Base-by-base conservation (phyloP, 2,888 invertebrate genomes). In the Drosophila merina region DNA sequence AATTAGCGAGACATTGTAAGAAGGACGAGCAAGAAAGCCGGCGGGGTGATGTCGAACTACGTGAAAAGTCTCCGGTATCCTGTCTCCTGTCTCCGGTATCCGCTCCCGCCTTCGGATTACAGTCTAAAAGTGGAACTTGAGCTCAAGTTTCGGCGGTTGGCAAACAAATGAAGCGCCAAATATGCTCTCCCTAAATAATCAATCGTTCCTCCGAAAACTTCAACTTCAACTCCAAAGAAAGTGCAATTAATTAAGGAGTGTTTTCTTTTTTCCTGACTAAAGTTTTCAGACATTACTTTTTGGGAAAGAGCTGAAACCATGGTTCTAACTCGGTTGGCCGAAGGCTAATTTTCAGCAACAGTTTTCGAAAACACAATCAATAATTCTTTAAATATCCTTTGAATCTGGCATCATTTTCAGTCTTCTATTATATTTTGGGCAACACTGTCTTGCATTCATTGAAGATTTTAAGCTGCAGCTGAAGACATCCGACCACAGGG, bases 161-260 rank as follows among this genome's bases (percentile, higher is more conserved):
- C 62, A 57, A 56, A 48, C 62, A 70, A 75, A 70, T 68, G 62
- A 57, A 62, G 69, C 63, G 30, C 58, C 72, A 68, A 62, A 66
- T 70, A 72, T 75, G 55, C 73, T 57, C 45, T 45, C 74, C 48
- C 57, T 38, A 71, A 76, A 68, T 58, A 76, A 74, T 87, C 88
- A 87, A 85, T 87, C 62, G 82, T 25, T 58, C 25, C n/a, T 28
- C 42, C 26, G 50, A 12, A 49, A 25, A 40, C 42, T 42, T 44
- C 56, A 60, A 55, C 31, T 51, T 31, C 12, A 76, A 72, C 76
- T 74, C 51, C 51, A 68, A 81, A 69, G 72, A 59, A 71, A 84
- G 84, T 75, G 78, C 75, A 84, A 84, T 86, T 84, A 78, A 86
- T 81, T 86, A 75, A 51, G 57, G 66, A 28, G 40, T 42, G 44